Evolutionary conservation across 1,140 invertebrate species (phyloP), one percentile per base, ranked within the genome.

Genomic region (Drosophila sturtevanti): DNA sequence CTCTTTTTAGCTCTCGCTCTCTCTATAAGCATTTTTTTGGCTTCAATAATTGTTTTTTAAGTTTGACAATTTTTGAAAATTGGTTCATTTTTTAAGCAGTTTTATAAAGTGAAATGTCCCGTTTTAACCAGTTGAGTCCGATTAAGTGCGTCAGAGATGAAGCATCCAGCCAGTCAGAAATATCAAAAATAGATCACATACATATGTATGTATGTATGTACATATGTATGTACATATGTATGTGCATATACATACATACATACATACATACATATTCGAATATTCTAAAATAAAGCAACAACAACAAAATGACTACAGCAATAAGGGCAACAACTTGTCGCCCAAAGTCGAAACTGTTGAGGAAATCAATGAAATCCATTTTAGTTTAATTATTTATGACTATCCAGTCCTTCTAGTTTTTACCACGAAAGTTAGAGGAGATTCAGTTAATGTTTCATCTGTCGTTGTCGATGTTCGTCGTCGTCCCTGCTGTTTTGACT

Each of bases 91-190:
- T 21, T 21, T 5, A 21, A 11, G 9, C 9, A 35, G 0, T 35
- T 35, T 35, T 35, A 12, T 4, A 2, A 35, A 35, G 3, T 35
- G 16, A 21, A 48, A 48, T 48, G 16, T 48, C 41, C 10, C 41
- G 41, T 48, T 48, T 48, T 10, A 48, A 48, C 41, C 41, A 14
- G 41, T 48, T 48, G 16, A 18, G 41, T 21, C 41, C 41, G 16
- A 48, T 48, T 48, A 48, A 48, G n/a, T 48, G 41, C 41, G 41
- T 48, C 41, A 48, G 41, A 48, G 41, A 48, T 48, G 41, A 21
- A 18, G 41, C 41, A 48, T 16, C 16, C 41, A 55, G 14, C 22
- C 62, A 71, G 63, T 41, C 56, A 71, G 63, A 72, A 16, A 48
- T 14, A 55, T 35, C 38, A 12, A 34, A 48, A 48, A 48, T 48